phyloP scores from a whole-genome alignment of 2,113 vertebrate species.

The Rhynchomys soricoides region DNA sequence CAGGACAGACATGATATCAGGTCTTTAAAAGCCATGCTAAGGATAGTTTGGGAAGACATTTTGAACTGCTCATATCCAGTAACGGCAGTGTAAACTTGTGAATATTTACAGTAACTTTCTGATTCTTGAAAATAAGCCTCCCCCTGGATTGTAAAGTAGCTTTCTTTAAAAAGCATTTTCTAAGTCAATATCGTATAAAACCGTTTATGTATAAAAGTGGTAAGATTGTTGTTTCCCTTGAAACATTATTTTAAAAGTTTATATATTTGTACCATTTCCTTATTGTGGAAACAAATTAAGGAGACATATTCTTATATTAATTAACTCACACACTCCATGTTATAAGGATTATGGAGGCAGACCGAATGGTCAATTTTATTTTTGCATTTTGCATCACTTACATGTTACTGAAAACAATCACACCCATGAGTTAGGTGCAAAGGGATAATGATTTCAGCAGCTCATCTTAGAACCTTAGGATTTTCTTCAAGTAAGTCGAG shows the following conservation, averaged over 20 bases:
- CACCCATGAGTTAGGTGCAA: constrained; percentile 18
- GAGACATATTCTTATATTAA: constrained; percentile 9
- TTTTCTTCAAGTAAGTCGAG: constrained; percentile 57
- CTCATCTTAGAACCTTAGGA: constrained; percentile 37
- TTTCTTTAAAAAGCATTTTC: constrained; percentile 10
- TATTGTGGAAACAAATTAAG: constrained; percentile 6
- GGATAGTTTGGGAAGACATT: neutral
- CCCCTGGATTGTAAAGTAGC: neutral
- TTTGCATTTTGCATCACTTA: constrained; percentile 43
- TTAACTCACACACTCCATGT: neutral
- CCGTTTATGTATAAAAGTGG: neutral
- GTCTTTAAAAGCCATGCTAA: neutral
- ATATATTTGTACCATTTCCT: constrained; percentile 36
- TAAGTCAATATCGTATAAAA: constrained; percentile 36
- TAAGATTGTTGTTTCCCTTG: neutral
- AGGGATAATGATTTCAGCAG: constrained; percentile 31
- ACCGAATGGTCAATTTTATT: neutral
- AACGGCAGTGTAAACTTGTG: neutral
- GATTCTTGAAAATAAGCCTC: neutral
- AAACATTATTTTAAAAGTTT: constrained; percentile 32
- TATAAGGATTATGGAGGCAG: neutral
- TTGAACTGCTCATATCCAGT: neutral
- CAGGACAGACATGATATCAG: neutral
- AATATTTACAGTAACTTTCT: constrained; percentile 5
- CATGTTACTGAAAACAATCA: neutral